These are phyloP conservation scores for Drosophila simulans DNA, from an alignment of 1,140 invertebrate species.

Conservation along the genomic window DNA sequence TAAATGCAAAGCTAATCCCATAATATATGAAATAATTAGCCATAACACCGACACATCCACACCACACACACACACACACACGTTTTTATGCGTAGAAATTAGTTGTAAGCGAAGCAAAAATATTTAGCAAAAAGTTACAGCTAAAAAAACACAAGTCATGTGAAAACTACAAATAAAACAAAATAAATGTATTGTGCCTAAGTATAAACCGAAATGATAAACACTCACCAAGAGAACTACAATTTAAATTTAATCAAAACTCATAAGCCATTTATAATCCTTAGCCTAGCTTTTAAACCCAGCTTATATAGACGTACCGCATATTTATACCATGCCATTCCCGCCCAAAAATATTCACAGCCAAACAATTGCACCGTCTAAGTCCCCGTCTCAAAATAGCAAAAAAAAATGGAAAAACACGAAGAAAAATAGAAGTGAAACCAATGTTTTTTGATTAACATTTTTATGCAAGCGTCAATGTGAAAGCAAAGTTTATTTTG, in stretches of 20 bases:
- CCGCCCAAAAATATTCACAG: conserved; percentile 15
- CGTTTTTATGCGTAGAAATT: conserved; percentile 77
- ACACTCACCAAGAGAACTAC: conserved; percentile 36
- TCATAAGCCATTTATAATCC: conserved; percentile 57
- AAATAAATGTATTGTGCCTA: conserved; percentile 82
- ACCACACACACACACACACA: conserved; percentile 48
- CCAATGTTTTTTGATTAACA: conserved; percentile 74
- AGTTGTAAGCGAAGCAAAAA: conserved; percentile 52
- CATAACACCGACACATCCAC: conserved; percentile 44
- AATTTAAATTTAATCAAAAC: conserved; percentile 51
- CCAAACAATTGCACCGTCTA: conserved; percentile 68
- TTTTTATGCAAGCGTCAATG: conserved; percentile 76
- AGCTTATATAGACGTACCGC: conserved; percentile 33
- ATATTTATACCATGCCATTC: conserved; percentile 7
- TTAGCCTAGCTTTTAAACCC: conserved; percentile 64
- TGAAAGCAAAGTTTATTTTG: conserved; percentile 80
- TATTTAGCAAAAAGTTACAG: conserved; percentile 63
- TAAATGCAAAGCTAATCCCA: conserved; percentile 60
- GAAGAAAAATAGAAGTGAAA: conserved; percentile 17
- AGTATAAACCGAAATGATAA: conserved; percentile 59
- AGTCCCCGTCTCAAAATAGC: conserved; percentile 55
- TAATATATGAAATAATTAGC: conserved; percentile 51
- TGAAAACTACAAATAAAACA: conserved; percentile 46
- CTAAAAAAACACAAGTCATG: conserved; percentile 33
- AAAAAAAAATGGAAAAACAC: conserved; percentile 6